Percentiles rank a stretch among this genome's conserved stretches.
Evolutionary conservation across 2,797 vertebrate genomes (phyloP).

Genomic region (Microtus agrestis): DNA sequence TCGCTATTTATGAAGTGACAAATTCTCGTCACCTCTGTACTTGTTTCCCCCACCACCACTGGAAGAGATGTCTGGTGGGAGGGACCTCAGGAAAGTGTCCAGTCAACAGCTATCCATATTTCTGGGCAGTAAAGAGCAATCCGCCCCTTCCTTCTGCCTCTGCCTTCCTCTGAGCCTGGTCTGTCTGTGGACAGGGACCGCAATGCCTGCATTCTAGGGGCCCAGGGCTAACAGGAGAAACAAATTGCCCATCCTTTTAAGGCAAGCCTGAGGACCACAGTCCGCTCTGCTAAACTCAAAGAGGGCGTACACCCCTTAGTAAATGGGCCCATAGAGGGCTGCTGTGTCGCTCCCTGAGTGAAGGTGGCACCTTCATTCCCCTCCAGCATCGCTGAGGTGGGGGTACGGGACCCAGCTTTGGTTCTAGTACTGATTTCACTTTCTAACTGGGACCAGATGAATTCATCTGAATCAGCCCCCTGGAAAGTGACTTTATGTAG

Average conservation of each 20-base stretch:
- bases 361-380: background rate
- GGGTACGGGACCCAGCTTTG: background rate
- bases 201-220: background rate
- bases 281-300: too few species aligned
- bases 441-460: background rate
- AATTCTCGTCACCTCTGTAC: background rate
- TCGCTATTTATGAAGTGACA: background rate
- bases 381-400: background rate
- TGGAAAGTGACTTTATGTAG: background rate
- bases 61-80: background rate
- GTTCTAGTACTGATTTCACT: background rate
- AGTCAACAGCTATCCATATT: background rate
- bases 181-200: background rate
- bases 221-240: background rate
- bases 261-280: background rate
- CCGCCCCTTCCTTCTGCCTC: background rate
- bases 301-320: background rate
- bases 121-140: background rate
- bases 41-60: too few species aligned
- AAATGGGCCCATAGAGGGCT: background rate
- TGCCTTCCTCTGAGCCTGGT: background rate
- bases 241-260: background rate
- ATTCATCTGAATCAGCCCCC: background rate
- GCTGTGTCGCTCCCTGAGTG: background rate
- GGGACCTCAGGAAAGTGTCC: background rate